Percentiles rank a stretch among this genome's conserved stretches.
These are phyloP conservation scores for Ceuthmochares aereus DNA, from an alignment of 2,113 vertebrate genomes.

Conservation along the genomic window DNA sequence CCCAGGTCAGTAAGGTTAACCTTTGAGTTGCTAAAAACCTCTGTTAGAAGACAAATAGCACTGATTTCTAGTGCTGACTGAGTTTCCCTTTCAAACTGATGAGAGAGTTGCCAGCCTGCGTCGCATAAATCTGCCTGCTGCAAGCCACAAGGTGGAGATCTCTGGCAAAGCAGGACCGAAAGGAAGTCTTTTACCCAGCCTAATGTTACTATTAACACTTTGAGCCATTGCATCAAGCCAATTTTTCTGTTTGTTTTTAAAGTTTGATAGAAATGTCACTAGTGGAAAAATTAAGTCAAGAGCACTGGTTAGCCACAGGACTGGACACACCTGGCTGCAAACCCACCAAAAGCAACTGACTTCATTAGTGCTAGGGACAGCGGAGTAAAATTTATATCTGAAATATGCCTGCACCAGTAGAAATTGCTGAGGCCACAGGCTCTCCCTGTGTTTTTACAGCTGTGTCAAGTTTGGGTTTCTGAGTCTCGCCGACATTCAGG, in stretches of 20 bases:
- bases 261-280: slow-evolving; percentile 83
- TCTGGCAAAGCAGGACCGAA: slow-evolving; percentile 67
- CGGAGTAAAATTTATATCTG: slow-evolving; percentile 82
- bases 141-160: slow-evolving; percentile 73
- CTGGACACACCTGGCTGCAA: slow-evolving; percentile 82
- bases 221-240: slow-evolving; percentile 78
- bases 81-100: neutral
- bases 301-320: slow-evolving; percentile 77
- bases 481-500: slow-evolving; percentile 78
- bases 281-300: slow-evolving; percentile 84
- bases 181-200: slow-evolving; percentile 70
- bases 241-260: slow-evolving; percentile 83
- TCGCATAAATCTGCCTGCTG: slow-evolving; percentile 24
- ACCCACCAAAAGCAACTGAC: slow-evolving; percentile 81
- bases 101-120: neutral
- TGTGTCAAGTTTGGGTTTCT: slow-evolving; percentile 82
- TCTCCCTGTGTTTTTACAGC: slow-evolving; percentile 86
- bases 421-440: slow-evolving; percentile 81
- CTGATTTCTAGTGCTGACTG: neutral
- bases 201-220: slow-evolving; percentile 80
- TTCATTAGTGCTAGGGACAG: slow-evolving; percentile 81
- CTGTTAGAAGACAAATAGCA: neutral
- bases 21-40: neutral
- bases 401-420: slow-evolving; percentile 81
- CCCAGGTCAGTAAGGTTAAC: neutral